Evolutionary conservation across 2,797 vertebrate species (phyloP).

Genomic region (Channallabes apus): DNA sequence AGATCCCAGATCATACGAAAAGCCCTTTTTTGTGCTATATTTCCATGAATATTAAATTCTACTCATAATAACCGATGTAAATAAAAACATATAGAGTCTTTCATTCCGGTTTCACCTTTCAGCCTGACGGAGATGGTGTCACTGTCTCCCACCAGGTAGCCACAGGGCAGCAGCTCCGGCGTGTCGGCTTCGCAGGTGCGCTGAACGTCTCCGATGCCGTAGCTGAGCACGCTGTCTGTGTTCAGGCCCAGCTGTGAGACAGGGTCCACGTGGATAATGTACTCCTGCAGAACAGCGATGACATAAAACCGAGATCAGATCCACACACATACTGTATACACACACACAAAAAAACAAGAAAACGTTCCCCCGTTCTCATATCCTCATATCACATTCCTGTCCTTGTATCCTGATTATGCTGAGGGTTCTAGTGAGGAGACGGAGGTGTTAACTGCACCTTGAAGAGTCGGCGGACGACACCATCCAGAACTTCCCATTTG

Average conservation of each 20-base stretch:
- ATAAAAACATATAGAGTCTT: background rate
- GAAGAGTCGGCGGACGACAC: slow-evolving; percentile 81
- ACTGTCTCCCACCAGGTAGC: slow-evolving; percentile 85
- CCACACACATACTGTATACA: background rate
- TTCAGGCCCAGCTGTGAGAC: slow-evolving; percentile 80
- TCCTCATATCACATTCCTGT: background rate
- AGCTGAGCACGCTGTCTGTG: slow-evolving; percentile 81
- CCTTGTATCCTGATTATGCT: background rate
- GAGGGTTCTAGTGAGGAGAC: background rate
- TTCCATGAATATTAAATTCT: background rate
- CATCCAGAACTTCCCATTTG: slow-evolving; percentile 86
- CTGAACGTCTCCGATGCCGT: slow-evolving; percentile 81
- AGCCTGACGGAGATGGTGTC: slow-evolving; percentile 80
- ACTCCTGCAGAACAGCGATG: slow-evolving; percentile 70
- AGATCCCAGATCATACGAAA: background rate
- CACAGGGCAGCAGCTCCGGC: slow-evolving; percentile 83
- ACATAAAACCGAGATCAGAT: background rate
- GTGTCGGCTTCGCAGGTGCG: slow-evolving; percentile 70
- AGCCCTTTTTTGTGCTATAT: background rate
- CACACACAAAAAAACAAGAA: background rate
- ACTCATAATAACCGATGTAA: background rate
- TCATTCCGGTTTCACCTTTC: slow-evolving; percentile 71
- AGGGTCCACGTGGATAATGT: slow-evolving; percentile 82
- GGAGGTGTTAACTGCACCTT: slow-evolving; percentile 70
- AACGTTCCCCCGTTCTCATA: background rate